phyloP scores from a whole-genome alignment of 2,113 vertebrate genomes.

The Marmota flaviventris region DNA sequence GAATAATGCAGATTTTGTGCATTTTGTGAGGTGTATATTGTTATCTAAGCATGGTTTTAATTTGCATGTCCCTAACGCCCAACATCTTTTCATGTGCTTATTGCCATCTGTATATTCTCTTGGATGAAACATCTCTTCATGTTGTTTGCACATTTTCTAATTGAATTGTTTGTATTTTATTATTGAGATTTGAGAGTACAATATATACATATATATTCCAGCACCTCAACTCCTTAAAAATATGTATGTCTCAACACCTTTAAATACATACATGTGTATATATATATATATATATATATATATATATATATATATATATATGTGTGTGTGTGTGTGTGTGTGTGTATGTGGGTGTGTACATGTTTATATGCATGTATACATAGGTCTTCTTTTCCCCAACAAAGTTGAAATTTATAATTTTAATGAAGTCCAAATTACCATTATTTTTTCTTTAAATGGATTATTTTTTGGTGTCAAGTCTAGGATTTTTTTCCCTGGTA shows the following conservation, averaged over 20 bases:
- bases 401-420: not conserved
- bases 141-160: not conserved
- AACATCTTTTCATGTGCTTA: slow-evolving; percentile 16
- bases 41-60: not conserved
- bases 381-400: not conserved
- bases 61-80: not conserved
- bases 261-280: too few species aligned
- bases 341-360: not conserved
- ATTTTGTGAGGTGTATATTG: not conserved
- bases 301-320: too few species aligned
- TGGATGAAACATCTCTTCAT: not conserved
- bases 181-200: not conserved
- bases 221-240: too few species aligned
- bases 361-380: too few species aligned
- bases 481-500: not conserved
- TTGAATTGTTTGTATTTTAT: not conserved
- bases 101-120: slow-evolving; percentile 4
- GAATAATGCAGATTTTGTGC: not conserved
- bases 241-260: too few species aligned
- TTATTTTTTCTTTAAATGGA: not conserved
- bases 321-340: not conserved
- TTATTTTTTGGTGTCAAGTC: not conserved
- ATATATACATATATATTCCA: not conserved
- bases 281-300: too few species aligned
- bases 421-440: not conserved